Conservation (phyloP, 2,113 vertebrate species). For the Smithornis capensis region DNA sequence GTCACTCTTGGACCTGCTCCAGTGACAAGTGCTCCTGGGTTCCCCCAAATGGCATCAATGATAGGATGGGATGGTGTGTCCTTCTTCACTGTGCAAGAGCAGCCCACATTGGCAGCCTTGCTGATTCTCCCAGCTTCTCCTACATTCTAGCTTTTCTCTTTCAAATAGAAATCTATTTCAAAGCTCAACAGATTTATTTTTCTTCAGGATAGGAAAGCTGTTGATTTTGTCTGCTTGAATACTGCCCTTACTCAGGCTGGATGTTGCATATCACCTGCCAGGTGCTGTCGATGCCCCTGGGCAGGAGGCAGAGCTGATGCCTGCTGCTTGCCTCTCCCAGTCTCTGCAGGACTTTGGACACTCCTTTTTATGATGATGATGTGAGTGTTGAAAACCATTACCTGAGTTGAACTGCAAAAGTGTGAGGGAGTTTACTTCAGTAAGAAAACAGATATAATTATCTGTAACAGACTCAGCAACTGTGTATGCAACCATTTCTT, state of each 20-base stretch:
- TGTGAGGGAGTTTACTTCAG: neutral
- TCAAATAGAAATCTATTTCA: neutral
- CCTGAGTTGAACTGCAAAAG: neutral
- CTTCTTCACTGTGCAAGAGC: neutral
- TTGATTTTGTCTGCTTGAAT: neutral
- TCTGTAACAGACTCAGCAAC: neutral
- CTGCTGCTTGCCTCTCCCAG: neutral
- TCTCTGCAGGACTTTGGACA: neutral
- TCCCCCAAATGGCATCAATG: rapidly evolving
- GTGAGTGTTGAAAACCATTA: neutral
- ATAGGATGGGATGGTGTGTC: neutral
- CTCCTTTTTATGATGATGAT: neutral
- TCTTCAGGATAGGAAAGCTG: neutral
- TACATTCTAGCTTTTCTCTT: neutral
- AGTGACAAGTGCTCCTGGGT: neutral
- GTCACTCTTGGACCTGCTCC: neutral
- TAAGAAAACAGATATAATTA: slow-evolving; percentile 22
- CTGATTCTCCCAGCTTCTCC: neutral
- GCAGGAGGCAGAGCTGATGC: neutral
- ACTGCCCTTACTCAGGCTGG: neutral
- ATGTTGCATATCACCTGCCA: neutral
- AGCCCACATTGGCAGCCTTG: neutral
- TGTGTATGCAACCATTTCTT: neutral
- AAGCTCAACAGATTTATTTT: neutral
- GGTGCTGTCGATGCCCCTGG: neutral